Evolutionary conservation across 2,797 vertebrate genomes (phyloP), one percentile per base, ranked within the genome.

Genomic region (Lindbergichthys nudifrons): DNA sequence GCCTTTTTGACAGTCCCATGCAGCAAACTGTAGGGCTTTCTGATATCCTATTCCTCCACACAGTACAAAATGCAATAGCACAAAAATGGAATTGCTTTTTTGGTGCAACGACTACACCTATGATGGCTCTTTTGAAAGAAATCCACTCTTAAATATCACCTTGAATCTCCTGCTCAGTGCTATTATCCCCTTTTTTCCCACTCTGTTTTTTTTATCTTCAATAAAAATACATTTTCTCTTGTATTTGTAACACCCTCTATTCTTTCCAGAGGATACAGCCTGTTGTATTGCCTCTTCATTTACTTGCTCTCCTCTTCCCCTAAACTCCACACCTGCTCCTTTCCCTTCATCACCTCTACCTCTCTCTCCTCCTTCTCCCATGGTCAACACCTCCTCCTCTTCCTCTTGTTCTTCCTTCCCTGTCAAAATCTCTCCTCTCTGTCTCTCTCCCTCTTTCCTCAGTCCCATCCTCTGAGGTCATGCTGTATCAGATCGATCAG

Each of bases 401-500:
- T 56, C 30, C 19, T 66, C 42, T 8, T 21, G 18, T 12, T 26
- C 14, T 43, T 52, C 43, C 47, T 13, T 36, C 45, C 62, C 47
- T 80, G 43, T 72, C 68, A 61, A 70, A 80, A 73, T 62, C n/a
- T 12, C 39, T 60, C 48, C 11, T 23, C 46, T 39, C 56, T 10
- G 39, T 52, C 10, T 62, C 36, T 42, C 68, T 52, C 19, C 21
- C n/a, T 48, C 32, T 45, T 18, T 43, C 61, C 61, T 68, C 36
- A 18, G 51, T 32, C 53, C 51, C 47, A 11, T 69, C 54, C 51
- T 71, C 69, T 80, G 71, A 84, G 77, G 78, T 87, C 74, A 83
- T 6, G 53, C 52, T n/a, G 53, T 72, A 72, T 70, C n/a, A 15
- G 64, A 89, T 92, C 75, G 54, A 88, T 89, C 39, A 3, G 53